A percentile compares a stretch with the other conserved stretches of the same genome.
Conservation (phyloP, 2,113 vertebrate species). For the Oncorhynchus gorbuscha region DNA sequence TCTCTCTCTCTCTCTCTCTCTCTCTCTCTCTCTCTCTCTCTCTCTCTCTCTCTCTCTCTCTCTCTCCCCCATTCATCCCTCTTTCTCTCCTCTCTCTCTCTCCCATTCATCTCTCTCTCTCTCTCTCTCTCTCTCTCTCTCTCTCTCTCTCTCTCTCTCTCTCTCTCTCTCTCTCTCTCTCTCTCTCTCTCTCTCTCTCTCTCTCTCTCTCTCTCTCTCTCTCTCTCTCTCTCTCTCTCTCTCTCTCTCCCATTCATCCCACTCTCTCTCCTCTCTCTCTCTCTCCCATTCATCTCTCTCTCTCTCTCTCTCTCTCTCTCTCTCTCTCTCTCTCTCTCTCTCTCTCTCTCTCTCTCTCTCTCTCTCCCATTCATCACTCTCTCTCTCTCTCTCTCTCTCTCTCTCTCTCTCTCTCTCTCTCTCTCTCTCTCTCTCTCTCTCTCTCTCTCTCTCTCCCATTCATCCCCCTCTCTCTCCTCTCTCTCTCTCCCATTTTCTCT, state of each 20-base stretch:
- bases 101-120: background rate
- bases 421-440: background rate
- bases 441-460: background rate
- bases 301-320: background rate
- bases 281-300: background rate
- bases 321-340: too few relatives aligned
- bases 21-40: too few relatives aligned
- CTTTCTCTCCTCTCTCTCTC: too few relatives aligned
- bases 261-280: too few relatives aligned
- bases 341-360: too few relatives aligned
- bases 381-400: background rate
- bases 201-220: background rate
- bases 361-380: fast-evolving
- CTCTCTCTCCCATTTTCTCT: background rate
- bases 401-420: background rate
- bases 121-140: background rate
- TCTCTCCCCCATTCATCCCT: too few relatives aligned
- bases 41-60: too few relatives aligned
- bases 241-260: background rate
- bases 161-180: too few relatives aligned
- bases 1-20: background rate
- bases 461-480: background rate
- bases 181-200: background rate
- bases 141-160: too few relatives aligned
- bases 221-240: background rate